Evolutionary conservation across 1,140 invertebrate species (phyloP), one percentile per base, ranked within the genome.

Genomic region (Euwallacea similis): DNA sequence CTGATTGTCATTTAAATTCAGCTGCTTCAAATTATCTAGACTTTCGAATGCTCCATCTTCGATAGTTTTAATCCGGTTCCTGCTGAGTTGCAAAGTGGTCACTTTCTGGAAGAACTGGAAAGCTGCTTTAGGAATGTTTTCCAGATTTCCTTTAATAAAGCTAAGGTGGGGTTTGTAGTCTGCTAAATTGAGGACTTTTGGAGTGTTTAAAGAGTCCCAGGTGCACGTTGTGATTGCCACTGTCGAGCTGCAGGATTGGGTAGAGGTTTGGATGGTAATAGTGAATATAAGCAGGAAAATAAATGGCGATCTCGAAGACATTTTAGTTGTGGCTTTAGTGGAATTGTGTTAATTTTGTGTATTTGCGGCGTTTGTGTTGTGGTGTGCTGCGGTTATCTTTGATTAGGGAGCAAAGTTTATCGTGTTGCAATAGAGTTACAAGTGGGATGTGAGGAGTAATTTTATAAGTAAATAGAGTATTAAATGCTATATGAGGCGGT

Each of bases 1-100:
- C 43, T 71, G 46, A 44, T 76, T 76, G 15, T 74, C 60, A 42
- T 74, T 72, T 7, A 76, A 42, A 70, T 69, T 72, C 16, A 76
- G 55, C 64, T 70, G 61, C 42, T 65, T 46, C 9, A 76, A 42
- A 11, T 72, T 46, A 6, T 47, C 11, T 3, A 76, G 46, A 7
- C 63, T 54, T 11, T 64, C n/a, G 13, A 76, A 73, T 2, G 70
- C 11, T 7, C 62, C 54, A 54, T 66, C 46, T 68, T 74, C 73
- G 11, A 76, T 47, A 0, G 43, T 71, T 16, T 47, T 72, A 6
- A 76, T 56, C 21, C 73, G 64, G 58, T 74, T 71, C 53, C 42
- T 9, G 53, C 64, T 74, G 33, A 74, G 16, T 42, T 60, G n/a
- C 13, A 74, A 41, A 60, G 42, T 60, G 15, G 65, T 72, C 2